Conservation (phyloP, 1,140 invertebrate species). For the Formica exsecta region DNA sequence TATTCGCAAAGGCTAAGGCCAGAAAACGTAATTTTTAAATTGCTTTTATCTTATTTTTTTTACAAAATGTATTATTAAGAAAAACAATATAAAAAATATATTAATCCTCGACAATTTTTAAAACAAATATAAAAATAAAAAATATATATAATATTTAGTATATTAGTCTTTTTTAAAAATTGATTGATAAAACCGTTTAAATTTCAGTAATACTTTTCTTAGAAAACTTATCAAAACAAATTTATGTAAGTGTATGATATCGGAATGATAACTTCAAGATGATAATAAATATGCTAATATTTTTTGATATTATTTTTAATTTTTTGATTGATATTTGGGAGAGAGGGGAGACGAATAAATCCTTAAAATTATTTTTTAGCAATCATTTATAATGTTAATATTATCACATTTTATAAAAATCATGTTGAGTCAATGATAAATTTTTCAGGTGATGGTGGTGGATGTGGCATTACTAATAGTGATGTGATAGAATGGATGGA, state of each 20-base stretch:
- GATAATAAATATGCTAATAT: not conserved
- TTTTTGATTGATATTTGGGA: not conserved
- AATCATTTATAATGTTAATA: not conserved
- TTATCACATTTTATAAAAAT: not conserved
- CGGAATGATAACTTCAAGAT: not conserved
- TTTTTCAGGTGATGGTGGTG: constrained; percentile 90
- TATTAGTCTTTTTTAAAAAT: not conserved
- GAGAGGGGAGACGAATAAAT: not conserved
- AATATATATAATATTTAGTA: no score
- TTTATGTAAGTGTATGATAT: not conserved
- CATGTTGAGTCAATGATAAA: not conserved
- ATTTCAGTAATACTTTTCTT: not conserved
- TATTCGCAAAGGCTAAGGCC: no score
- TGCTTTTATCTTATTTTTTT: no score
- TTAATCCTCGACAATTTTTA: no score
- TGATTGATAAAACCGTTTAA: not conserved
- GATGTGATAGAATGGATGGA: constrained; percentile 97
- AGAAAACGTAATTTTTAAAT: no score
- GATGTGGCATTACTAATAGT: constrained; percentile 93
- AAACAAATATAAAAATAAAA: no score
- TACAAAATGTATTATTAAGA: no score
- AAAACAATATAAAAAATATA: no score
- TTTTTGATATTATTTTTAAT: not conserved
- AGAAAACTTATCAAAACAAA: not conserved
- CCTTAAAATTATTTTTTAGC: not conserved